Evolutionary conservation across 2,113 vertebrate species (phyloP).

Genomic region (Tetrao urogallus): DNA sequence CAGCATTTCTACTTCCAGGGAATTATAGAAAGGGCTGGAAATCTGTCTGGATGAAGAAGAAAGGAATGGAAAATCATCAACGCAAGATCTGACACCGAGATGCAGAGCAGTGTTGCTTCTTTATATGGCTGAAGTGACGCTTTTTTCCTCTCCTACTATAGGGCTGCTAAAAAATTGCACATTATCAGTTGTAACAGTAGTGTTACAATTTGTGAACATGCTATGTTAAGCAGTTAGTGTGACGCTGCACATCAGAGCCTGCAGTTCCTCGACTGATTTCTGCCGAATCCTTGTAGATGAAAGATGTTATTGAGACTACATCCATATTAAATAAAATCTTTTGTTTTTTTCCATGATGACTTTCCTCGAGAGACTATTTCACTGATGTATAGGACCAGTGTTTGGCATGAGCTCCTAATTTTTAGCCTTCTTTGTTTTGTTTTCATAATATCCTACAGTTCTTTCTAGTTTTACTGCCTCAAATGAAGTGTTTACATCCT

Average conservation of each 20-base stretch:
- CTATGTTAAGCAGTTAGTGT: neutral
- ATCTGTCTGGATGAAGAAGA: neutral
- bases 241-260: neutral
- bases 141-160: neutral
- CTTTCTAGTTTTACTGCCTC: neutral
- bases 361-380: neutral
- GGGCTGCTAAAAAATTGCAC: constrained; percentile 25
- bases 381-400: neutral
- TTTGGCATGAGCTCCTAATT: neutral
- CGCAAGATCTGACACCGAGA: accelerated
- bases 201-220: constrained; percentile 50
- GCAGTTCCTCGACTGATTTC: neutral
- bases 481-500: neutral
- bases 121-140: neutral
- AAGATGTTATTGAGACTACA: neutral
- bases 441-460: neutral
- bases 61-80: neutral
- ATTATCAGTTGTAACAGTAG: constrained; percentile 37
- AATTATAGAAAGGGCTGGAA: accelerated
- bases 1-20: neutral
- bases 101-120: neutral
- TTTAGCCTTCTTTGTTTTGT: neutral
- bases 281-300: neutral
- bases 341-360: neutral
- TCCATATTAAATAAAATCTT: neutral